phyloP scores from a whole-genome alignment of 1,140 invertebrate genomes.

The Zaprionus africanus region DNA sequence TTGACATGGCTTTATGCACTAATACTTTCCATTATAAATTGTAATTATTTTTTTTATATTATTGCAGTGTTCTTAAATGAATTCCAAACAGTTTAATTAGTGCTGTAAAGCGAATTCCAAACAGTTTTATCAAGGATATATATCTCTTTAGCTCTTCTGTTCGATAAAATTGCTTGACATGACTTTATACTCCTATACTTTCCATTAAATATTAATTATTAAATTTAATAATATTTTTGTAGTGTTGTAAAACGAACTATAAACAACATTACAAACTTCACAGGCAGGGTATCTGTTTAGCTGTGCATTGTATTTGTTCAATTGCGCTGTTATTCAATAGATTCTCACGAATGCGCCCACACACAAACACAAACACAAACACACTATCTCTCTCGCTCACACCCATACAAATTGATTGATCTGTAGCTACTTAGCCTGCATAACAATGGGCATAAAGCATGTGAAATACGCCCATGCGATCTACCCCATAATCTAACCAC shows the following conservation, averaged over 20 bases:
- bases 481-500: conserved; percentile 9
- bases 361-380: conserved; percentile 31
- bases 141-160: background rate
- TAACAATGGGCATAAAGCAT: conserved; percentile 20
- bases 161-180: too few relatives aligned
- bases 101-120: background rate
- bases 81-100: background rate
- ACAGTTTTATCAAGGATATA: background rate
- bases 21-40: too few relatives aligned
- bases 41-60: too few relatives aligned
- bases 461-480: conserved; percentile 58
- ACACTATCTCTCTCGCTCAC: background rate
- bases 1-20: too few relatives aligned
- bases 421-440: background rate
- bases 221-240: background rate
- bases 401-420: background rate
- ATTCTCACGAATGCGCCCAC: conserved; percentile 64
- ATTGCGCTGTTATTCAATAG: conserved; percentile 13
- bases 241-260: background rate
- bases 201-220: background rate
- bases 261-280: background rate
- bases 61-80: background rate
- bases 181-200: too few relatives aligned
- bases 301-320: conserved; percentile 17
- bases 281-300: background rate